Evolutionary conservation across 2,888 invertebrate species (phyloP).

Genomic region (Ferrisia virgata): DNA sequence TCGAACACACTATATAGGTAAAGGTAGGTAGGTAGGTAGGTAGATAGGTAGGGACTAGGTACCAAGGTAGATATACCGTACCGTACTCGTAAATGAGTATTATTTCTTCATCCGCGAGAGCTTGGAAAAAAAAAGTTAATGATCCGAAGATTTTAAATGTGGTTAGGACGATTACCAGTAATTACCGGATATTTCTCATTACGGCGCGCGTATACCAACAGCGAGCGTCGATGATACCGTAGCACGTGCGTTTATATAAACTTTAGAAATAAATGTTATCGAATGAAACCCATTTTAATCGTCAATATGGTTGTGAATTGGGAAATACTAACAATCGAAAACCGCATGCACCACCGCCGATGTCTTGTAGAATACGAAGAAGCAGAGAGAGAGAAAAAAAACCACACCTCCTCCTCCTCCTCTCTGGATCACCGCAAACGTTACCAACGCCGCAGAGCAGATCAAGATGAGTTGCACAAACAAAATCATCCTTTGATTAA

Average conservation of each 20-base stretch:
- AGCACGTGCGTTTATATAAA: not conserved
- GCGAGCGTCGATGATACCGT: not conserved
- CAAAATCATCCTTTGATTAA: slow-evolving; percentile 25
- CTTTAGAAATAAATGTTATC: not conserved
- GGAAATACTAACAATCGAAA: not conserved
- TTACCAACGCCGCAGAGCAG: not conserved
- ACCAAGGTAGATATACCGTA: too few relatives aligned
- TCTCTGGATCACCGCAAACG: not conserved
- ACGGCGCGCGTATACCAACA: not conserved
- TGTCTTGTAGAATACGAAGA: too few relatives aligned
- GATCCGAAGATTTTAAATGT: not conserved
- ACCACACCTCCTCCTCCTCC: too few relatives aligned
- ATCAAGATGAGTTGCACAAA: not conserved
- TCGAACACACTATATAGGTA: not conserved
- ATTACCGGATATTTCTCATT: slow-evolving; percentile 26
- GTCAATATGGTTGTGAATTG: slow-evolving; percentile 11
- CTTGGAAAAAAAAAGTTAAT: not conserved
- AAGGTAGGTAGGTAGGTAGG: too few relatives aligned
- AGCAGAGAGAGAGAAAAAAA: not conserved
- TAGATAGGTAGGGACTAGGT: too few relatives aligned
- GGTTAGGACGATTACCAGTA: slow-evolving; percentile 15
- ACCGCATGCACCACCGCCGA: slow-evolving; percentile 11
- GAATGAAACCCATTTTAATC: not conserved
- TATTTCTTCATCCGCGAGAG: not conserved
- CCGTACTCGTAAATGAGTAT: too few relatives aligned